Base-by-base conservation (phyloP, 2,797 vertebrate genomes). In the Loriculus beryllinus region DNA sequence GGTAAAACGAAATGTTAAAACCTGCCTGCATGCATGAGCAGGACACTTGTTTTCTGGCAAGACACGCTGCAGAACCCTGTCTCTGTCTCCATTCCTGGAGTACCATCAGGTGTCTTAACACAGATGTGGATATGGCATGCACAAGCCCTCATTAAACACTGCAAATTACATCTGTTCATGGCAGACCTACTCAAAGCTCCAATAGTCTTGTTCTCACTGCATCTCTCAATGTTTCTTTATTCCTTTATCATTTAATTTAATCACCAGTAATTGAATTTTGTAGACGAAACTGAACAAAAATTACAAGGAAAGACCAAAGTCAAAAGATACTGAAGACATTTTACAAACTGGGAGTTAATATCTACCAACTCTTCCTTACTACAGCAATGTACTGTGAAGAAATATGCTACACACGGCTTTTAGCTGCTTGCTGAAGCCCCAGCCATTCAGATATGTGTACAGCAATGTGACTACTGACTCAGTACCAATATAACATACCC, bases 221-320 rank as follows among this genome's bases (percentile, higher is more conserved):
- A 22, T 68, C 28, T 15, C 25, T 51, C 39, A 28, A 3, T 21
- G 22, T 40, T 85, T 33, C 16, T 78, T 68, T 51, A 69, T 67
- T 10, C 42, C 28, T 78, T 56, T 86, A 82, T 82, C 37, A 78
- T 90, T 93, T 88, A 86, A 91, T 90, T 93, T 90, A 88, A 91
- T 86, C 57, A 51, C 9, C 14, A 69, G 33, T 70, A 92, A 91
- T 28, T 75, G 21, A 51, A 88, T 86, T 93, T 69, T 31, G 8
- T 35, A 85, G 78, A 39, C 0, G 2, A 87, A 87, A 28, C 13
- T 28, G 49, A 92, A 90, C 7, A 77, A 87, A 87, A 85, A 68
- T 78, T 31, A 62, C 37, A 45, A 57, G 1, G 5, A 75, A 82
- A 81, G 57, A 45, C 48, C 71, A 68, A 57, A 88, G 18, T 51